Conservation (phyloP, 2,113 vertebrate genomes). For the Oncorhynchus mykiss region DNA sequence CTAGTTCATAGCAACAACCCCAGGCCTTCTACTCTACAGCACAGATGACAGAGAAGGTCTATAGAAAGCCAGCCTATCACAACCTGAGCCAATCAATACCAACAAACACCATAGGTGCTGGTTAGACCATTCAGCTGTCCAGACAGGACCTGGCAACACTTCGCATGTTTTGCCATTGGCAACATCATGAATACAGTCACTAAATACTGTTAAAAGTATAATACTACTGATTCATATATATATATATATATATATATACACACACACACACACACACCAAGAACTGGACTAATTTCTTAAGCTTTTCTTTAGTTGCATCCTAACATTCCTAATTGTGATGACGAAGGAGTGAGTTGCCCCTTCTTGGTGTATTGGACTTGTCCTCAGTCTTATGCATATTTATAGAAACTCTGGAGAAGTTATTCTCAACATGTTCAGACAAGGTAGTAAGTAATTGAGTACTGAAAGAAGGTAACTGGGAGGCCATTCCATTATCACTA, state of each 20-base stretch:
- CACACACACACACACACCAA: too few species aligned
- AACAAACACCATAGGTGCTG: conserved; percentile 21
- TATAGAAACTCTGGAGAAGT: conserved; percentile 17
- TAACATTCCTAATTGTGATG: neutral
- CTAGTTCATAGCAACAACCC: conserved; percentile 3
- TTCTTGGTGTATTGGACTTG: neutral
- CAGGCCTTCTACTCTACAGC: neutral
- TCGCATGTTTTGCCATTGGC: neutral
- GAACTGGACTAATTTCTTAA: neutral
- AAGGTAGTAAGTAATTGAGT: conserved; percentile 32
- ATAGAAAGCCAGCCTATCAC: conserved; percentile 5
- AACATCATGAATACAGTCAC: neutral
- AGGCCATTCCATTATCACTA: conserved; percentile 47
- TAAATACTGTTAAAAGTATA: neutral
- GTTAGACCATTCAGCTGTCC: conserved; percentile 1
- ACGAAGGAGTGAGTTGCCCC: neutral
- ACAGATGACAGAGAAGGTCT: neutral
- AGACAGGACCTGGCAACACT: conserved; percentile 2
- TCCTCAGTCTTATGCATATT: neutral
- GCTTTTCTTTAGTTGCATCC: neutral
- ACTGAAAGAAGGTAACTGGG: conserved; percentile 31
- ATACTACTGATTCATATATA: neutral
- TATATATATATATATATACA: too few species aligned
- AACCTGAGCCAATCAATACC: conserved; percentile 4
- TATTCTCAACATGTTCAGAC: conserved; percentile 39